Percentiles rank a stretch among this genome's conserved stretches.
These are phyloP conservation scores for Eudemis profundana DNA, from an alignment of 2,888 invertebrate genomes.

Conservation along the genomic window DNA sequence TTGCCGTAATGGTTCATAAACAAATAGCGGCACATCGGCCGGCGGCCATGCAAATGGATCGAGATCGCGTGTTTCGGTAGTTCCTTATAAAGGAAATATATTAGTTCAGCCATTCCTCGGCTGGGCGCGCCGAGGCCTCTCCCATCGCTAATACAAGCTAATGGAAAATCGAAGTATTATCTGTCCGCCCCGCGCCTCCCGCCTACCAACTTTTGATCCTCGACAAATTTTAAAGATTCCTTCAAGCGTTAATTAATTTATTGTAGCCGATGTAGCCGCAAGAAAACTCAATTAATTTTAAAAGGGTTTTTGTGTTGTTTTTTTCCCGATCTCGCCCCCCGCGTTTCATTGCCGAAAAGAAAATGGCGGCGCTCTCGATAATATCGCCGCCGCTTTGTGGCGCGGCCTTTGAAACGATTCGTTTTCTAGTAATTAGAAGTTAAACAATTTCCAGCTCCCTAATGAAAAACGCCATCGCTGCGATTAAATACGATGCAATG, in stretches of 20 bases:
- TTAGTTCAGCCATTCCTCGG: conserved; percentile 71
- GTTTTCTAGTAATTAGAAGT: conserved; percentile 76
- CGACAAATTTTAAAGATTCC: conserved; percentile 84
- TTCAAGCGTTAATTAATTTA: conserved; percentile 84
- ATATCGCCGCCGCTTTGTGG: conserved; percentile 72
- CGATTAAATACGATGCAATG: conserved; percentile 33
- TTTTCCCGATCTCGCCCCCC: conserved; percentile 73
- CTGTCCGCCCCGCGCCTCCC: conserved; percentile 63
- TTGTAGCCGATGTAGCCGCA: conserved; percentile 83
- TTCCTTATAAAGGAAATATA: conserved; percentile 81
- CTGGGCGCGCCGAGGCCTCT: conserved; percentile 71
- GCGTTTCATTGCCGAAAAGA: conserved; percentile 64
- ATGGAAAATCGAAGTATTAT: conserved; percentile 85
- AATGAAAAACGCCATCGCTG: conserved; percentile 48
- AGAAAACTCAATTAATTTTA: conserved; percentile 86
- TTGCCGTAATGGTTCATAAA: conserved; percentile 74
- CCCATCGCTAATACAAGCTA: conserved; percentile 81
- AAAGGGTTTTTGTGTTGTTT: conserved; percentile 85
- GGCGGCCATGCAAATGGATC: conserved; percentile 76
- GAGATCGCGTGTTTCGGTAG: conserved; percentile 81
- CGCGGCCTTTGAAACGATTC: conserved; percentile 68
- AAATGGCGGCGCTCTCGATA: conserved; percentile 73
- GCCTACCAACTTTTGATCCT: conserved; percentile 80
- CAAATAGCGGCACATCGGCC: conserved; percentile 64
- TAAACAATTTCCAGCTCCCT: conserved; percentile 69